These are phyloP conservation scores for Gobio occitaniae DNA, from an alignment of 2,797 vertebrate genomes.

Conservation along the genomic window DNA sequence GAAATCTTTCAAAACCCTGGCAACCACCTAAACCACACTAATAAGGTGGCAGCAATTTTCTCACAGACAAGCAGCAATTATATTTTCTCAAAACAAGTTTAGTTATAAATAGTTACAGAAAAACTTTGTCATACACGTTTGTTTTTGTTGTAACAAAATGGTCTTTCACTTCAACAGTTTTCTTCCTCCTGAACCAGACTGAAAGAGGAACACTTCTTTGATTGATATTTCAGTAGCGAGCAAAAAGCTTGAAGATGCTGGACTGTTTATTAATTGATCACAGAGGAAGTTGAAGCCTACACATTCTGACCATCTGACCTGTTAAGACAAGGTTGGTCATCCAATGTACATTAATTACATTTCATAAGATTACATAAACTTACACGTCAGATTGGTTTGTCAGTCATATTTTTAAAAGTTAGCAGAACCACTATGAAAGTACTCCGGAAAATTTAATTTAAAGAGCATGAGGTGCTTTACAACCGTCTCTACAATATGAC, in stretches of 20 bases:
- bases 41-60: not conserved
- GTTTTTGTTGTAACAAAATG: not conserved
- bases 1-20: not conserved
- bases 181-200: not conserved
- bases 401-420: slow-evolving; percentile 1
- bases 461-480: slow-evolving; percentile 12
- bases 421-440: not conserved
- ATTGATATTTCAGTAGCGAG: not conserved
- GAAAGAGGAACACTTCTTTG: not conserved
- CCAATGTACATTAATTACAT: not conserved
- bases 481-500: not conserved
- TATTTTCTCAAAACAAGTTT: not conserved
- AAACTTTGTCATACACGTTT: not conserved
- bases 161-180: slow-evolving; percentile 16
- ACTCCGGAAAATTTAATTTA: not conserved
- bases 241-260: not conserved
- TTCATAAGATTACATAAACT: not conserved
- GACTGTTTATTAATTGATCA: slow-evolving; percentile 7
- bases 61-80: not conserved
- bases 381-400: not conserved
- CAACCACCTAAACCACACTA: not conserved
- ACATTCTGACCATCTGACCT: not conserved
- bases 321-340: not conserved
- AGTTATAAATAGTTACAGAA: not conserved
- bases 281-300: not conserved